Percentiles rank a stretch among this genome's conserved stretches.
Evolutionary conservation across 2,888 invertebrate species (phyloP).

Genomic region (Helleia helle): DNA sequence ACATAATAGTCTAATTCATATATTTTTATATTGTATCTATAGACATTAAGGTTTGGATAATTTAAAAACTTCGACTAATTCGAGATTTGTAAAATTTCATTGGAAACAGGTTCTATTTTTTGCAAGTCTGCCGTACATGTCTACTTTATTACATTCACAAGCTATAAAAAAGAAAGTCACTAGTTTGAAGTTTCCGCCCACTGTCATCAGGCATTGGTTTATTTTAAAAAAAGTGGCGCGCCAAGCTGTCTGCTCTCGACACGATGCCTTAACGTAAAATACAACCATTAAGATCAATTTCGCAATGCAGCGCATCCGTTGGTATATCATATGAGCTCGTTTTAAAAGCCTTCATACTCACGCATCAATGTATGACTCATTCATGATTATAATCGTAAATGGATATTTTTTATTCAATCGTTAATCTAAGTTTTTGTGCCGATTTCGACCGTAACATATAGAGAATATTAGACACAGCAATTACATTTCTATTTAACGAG

Average conservation of each 20-base stretch:
- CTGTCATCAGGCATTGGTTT: slow-evolving; percentile 48
- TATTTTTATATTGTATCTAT: too few relatives aligned
- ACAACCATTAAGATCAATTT: slow-evolving; percentile 28
- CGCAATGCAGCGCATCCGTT: slow-evolving; percentile 30
- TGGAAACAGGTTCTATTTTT: slow-evolving; percentile 4
- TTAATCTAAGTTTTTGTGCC: too few relatives aligned
- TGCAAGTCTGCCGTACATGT: slow-evolving; percentile 30
- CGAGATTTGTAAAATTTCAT: not conserved
- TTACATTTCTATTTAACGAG: too few relatives aligned
- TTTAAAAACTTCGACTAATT: not conserved
- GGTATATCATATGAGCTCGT: slow-evolving; percentile 18
- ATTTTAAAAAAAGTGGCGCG: slow-evolving; percentile 59
- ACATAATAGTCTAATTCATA: too few relatives aligned
- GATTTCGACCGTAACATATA: too few relatives aligned
- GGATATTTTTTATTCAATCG: too few relatives aligned
- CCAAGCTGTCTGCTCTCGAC: slow-evolving; percentile 62
- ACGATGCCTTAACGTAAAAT: slow-evolving; percentile 37
- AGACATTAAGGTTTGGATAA: not conserved
- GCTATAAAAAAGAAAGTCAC: slow-evolving; percentile 65
- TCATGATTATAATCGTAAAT: not conserved
- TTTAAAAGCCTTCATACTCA: slow-evolving; percentile 7
- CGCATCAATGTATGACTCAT: slow-evolving; percentile 15
- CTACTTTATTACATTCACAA: slow-evolving; percentile 45
- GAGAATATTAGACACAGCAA: too few relatives aligned
- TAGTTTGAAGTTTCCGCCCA: slow-evolving; percentile 49